Evolutionary conservation across 2,888 invertebrate species (phyloP).

Genomic region (Chorisops tibialis): DNA sequence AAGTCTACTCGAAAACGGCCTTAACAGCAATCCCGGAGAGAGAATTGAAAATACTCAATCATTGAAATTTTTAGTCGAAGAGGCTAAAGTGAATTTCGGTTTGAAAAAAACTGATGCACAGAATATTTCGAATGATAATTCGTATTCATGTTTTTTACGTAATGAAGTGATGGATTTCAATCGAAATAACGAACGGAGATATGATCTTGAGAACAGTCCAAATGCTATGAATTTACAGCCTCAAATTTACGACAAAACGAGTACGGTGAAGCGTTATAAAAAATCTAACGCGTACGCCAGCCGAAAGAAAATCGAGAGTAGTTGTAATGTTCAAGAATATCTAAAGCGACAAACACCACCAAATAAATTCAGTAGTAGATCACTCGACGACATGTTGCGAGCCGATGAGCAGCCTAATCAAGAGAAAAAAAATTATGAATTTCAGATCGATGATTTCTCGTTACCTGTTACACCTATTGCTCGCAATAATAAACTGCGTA

Average conservation of each 20-base stretch:
- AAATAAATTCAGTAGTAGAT: conserved; percentile 6
- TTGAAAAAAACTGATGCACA: background rate
- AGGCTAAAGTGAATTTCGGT: background rate
- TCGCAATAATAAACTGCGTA: conserved; percentile 56
- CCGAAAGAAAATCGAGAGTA: background rate
- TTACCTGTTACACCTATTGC: conserved; percentile 58
- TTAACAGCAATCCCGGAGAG: conserved; percentile 25
- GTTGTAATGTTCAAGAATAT: background rate
- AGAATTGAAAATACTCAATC: conserved; percentile 28
- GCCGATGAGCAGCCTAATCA: background rate
- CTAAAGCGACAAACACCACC: background rate
- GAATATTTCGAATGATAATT: background rate
- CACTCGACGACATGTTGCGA: conserved; percentile 19
- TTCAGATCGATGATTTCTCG: conserved; percentile 35
- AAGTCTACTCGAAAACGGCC: conserved; percentile 29
- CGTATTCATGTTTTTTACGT: background rate
- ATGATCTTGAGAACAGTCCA: background rate
- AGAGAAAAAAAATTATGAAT: conserved; percentile 27
- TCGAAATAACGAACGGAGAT: background rate
- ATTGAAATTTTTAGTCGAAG: conserved; percentile 24
- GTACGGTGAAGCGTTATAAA: too few relatives aligned
- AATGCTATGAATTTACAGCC: background rate
- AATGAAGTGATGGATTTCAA: background rate
- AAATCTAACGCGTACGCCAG: too few relatives aligned
- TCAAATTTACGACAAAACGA: background rate